Percentiles rank a stretch among this genome's conserved stretches.
phyloP scores from a whole-genome alignment of 2,888 invertebrate species.

The Mechanitis mazaeus region DNA sequence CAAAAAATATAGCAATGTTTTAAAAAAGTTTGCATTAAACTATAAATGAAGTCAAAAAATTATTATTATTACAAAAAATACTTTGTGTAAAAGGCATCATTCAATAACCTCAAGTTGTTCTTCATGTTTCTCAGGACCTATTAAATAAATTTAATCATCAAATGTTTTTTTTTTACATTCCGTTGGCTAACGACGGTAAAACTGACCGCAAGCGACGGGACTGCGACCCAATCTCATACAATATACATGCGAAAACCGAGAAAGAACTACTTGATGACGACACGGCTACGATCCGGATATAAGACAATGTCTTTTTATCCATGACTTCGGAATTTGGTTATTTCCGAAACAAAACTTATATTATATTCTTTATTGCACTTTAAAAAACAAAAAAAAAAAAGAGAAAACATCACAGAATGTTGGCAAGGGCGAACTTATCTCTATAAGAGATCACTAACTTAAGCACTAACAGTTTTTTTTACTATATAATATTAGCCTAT shows the following conservation, averaged over 20 bases:
- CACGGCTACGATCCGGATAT: not conserved
- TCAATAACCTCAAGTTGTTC: not conserved
- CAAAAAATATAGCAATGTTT: not conserved
- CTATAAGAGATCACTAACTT: too few species aligned
- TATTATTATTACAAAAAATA: not conserved
- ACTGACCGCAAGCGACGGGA: not conserved
- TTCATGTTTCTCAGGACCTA: not conserved
- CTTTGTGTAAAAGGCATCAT: not conserved
- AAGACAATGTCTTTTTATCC: too few species aligned
- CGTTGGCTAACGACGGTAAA: not conserved
- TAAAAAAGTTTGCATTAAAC: not conserved
- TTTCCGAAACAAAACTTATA: too few species aligned
- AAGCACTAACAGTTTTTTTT: too few species aligned
- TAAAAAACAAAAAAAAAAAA: too few species aligned
- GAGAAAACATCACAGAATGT: too few species aligned
- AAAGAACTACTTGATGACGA: not conserved
- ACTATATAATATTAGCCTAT: too few species aligned
- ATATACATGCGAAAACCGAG: not conserved
- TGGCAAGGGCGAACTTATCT: too few species aligned
- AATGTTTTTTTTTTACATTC: not conserved
- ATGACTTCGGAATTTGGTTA: too few species aligned
- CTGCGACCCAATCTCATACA: conserved; percentile 6
- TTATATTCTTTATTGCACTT: too few species aligned
- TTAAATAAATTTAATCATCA: conserved; percentile 2
- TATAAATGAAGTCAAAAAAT: not conserved